Conservation (phyloP, 2,797 vertebrate species). For the Philypnodon macrostomus region DNA sequence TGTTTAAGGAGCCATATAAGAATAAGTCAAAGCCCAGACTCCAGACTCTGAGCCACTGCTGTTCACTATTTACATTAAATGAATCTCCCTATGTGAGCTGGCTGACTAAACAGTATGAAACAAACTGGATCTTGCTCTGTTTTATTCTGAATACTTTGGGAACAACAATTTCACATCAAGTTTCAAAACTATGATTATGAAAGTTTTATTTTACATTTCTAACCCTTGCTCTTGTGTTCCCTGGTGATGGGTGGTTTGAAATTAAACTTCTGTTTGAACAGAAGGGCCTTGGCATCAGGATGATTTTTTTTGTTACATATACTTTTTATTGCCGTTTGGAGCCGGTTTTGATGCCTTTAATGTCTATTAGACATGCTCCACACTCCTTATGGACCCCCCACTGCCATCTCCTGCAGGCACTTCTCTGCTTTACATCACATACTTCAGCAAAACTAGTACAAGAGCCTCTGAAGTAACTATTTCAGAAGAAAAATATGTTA, state of each 20-base stretch:
- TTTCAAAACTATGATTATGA: background rate
- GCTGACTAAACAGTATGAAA: background rate
- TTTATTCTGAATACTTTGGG: background rate
- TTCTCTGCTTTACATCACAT: conserved; percentile 27
- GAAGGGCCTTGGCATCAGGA: conserved; percentile 33
- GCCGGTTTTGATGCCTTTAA: conserved; percentile 37
- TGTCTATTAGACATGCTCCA: conserved; percentile 50
- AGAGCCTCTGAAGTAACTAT: conserved; percentile 2
- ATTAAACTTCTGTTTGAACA: conserved; percentile 45
- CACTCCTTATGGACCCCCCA: conserved; percentile 38
- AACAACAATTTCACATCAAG: conserved; percentile 1
- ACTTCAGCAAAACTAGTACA: conserved; percentile 8
- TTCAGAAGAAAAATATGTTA: too few species aligned
- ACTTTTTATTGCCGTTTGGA: conserved; percentile 20
- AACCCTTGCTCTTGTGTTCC: conserved; percentile 11
- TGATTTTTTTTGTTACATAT: conserved; percentile 5
- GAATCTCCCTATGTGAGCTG: background rate
- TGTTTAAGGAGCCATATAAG: background rate
- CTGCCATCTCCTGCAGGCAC: conserved; percentile 35
- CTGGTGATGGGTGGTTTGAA: conserved; percentile 23
- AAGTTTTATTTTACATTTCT: conserved; percentile 29
- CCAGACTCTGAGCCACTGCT: background rate
- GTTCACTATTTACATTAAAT: conserved; percentile 5
- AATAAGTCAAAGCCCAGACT: background rate
- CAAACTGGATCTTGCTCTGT: too few species aligned